These are phyloP conservation scores for Atlantisia rogersi DNA, from an alignment of 2,113 vertebrate species.

Conservation along the genomic window DNA sequence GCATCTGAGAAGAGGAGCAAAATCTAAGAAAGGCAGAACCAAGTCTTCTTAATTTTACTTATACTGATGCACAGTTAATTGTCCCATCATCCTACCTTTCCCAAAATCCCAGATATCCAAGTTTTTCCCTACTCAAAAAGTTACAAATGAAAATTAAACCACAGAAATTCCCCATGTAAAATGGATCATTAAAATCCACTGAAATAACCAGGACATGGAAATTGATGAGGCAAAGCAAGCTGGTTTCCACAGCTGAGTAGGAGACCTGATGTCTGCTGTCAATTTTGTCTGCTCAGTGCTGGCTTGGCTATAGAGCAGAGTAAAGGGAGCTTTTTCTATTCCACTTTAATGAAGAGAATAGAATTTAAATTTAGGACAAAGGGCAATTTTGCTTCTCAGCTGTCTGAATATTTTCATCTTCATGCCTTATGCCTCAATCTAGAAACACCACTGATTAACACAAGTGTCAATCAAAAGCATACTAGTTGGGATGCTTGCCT, in stretches of 20 bases:
- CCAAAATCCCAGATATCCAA: neutral
- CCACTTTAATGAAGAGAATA: neutral
- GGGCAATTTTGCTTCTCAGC: neutral
- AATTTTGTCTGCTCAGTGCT: neutral
- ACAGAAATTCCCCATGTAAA: neutral
- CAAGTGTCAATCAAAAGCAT: neutral
- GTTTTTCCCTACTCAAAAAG: neutral
- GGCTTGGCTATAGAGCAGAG: neutral
- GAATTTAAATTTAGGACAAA: neutral
- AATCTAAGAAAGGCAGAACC: neutral
- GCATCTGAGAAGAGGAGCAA: conserved; percentile 77
- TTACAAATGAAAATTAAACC: neutral
- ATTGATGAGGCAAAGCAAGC: neutral
- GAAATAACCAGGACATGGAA: neutral
- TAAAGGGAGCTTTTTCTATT: neutral
- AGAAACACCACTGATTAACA: neutral
- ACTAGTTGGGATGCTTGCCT: neutral
- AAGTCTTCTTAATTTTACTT: neutral
- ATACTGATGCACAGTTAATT: neutral
- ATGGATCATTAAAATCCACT: neutral
- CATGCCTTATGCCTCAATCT: neutral
- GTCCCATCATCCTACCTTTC: neutral
- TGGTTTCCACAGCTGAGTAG: neutral
- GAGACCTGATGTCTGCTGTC: rapidly evolving
- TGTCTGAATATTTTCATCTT: neutral